phyloP scores from a whole-genome alignment of 1,140 invertebrate species.

The Dreissena rostriformis region DNA sequence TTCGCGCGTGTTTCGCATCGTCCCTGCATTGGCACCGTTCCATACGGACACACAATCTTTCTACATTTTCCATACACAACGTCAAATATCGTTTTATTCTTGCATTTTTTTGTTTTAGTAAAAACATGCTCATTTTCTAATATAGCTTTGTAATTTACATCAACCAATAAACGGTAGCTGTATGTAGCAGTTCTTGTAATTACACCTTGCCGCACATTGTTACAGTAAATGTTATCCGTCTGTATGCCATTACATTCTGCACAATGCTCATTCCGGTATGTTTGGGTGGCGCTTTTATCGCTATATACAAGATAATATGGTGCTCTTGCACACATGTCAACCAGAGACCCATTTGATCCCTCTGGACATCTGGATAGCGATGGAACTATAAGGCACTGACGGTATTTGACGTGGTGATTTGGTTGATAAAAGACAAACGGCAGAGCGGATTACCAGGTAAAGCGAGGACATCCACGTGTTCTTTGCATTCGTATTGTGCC shows the following conservation, averaged over 20 bases:
- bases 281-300: neutral
- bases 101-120: conserved; percentile 34
- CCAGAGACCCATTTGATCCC: neutral
- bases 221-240: neutral
- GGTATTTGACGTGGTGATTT: neutral
- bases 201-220: neutral
- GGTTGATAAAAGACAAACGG: neutral
- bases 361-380: neutral
- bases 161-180: conserved; percentile 63
- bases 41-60: conserved; percentile 34
- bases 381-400: neutral
- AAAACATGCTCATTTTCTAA: too few species aligned
- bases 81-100: conserved; percentile 59
- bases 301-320: neutral
- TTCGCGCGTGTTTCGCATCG: neutral
- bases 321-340: neutral
- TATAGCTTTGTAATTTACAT: conserved; percentile 47
- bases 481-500: neutral
- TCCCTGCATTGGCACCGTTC: too few species aligned
- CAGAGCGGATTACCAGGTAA: neutral
- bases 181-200: conserved; percentile 11
- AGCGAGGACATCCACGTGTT: neutral
- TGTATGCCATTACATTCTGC: neutral
- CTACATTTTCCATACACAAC: conserved; percentile 54
- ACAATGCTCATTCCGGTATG: neutral